A percentile compares a stretch with the other conserved stretches of the same genome.
Conservation (phyloP, 2,888 invertebrate genomes). For the Meteorus colon region DNA sequence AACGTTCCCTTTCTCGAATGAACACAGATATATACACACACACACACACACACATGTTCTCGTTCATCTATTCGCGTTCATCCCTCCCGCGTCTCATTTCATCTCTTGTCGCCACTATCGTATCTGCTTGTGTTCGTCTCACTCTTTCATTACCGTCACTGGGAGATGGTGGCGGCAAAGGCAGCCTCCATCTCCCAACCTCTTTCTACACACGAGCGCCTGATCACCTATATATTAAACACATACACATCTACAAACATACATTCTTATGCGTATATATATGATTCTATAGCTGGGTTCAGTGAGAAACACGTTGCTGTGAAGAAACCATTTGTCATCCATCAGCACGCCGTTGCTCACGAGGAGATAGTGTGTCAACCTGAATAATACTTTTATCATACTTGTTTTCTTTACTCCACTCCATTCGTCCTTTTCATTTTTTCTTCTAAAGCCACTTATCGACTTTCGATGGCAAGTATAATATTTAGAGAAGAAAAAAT, state of each 20-base stretch:
- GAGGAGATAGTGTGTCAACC: constrained; percentile 57
- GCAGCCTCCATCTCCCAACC: background rate
- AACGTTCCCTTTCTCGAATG: constrained; percentile 71
- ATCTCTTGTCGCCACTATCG: constrained; percentile 71
- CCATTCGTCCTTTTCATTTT: constrained; percentile 38
- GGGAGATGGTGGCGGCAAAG: background rate
- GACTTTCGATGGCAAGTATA: background rate
- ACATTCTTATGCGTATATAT: constrained; percentile 26
- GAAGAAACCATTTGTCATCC: constrained; percentile 74
- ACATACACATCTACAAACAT: constrained; percentile 73
- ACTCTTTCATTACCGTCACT: background rate
- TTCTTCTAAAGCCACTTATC: constrained; percentile 7
- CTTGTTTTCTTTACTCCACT: constrained; percentile 49
- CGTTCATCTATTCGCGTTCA: constrained; percentile 71
- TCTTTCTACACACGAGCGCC: background rate
- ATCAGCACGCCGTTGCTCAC: constrained; percentile 63
- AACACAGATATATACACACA: constrained; percentile 75
- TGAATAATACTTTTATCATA: constrained; percentile 54
- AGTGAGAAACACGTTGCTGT: constrained; percentile 74
- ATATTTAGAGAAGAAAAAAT: background rate
- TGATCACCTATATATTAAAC: background rate
- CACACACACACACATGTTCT: constrained; percentile 53
- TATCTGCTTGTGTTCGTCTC: constrained; percentile 60
- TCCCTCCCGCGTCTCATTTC: constrained; percentile 66
- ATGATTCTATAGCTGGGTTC: constrained; percentile 65